A percentile compares a stretch with the other conserved stretches of the same genome.
Evolutionary conservation across 2,888 invertebrate species (phyloP).

Genomic region (Nomada hirtipes): DNA sequence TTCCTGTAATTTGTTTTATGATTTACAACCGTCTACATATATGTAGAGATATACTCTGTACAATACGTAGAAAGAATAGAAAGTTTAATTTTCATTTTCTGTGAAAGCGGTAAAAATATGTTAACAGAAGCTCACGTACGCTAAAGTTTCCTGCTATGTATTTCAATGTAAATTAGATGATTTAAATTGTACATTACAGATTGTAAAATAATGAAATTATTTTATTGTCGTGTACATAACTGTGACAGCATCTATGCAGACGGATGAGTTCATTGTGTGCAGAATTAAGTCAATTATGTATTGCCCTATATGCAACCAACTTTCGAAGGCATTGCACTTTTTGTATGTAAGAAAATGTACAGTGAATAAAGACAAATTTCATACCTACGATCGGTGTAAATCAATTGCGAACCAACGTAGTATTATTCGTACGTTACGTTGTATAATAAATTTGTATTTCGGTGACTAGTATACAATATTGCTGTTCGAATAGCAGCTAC

Average conservation of each 20-base stretch:
- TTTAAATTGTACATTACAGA: constrained; percentile 49
- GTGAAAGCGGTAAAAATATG: constrained; percentile 1
- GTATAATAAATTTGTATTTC: too few relatives aligned
- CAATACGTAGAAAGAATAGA: constrained; percentile 24
- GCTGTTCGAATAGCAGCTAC: too few relatives aligned
- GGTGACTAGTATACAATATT: too few relatives aligned
- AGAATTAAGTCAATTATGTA: constrained; percentile 45
- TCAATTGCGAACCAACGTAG: too few relatives aligned
- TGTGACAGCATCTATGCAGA: constrained; percentile 20
- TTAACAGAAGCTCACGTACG: constrained; percentile 7
- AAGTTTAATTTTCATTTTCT: constrained; percentile 18
- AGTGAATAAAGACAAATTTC: constrained; percentile 66
- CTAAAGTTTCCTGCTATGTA: not conserved
- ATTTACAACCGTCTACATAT: not conserved
- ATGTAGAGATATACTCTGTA: not conserved
- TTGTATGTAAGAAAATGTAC: constrained; percentile 63
- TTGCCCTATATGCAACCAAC: constrained; percentile 32
- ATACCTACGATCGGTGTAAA: constrained; percentile 1
- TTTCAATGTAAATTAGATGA: constrained; percentile 33
- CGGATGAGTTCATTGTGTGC: constrained; percentile 21
- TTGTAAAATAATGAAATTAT: constrained; percentile 64
- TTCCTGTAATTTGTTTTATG: constrained; percentile 1
- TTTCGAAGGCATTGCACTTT: constrained; percentile 53
- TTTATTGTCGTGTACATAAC: constrained; percentile 63
- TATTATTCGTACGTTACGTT: too few relatives aligned